phyloP scores from a whole-genome alignment of 2,888 invertebrate genomes.

The Theretra japonica region DNA sequence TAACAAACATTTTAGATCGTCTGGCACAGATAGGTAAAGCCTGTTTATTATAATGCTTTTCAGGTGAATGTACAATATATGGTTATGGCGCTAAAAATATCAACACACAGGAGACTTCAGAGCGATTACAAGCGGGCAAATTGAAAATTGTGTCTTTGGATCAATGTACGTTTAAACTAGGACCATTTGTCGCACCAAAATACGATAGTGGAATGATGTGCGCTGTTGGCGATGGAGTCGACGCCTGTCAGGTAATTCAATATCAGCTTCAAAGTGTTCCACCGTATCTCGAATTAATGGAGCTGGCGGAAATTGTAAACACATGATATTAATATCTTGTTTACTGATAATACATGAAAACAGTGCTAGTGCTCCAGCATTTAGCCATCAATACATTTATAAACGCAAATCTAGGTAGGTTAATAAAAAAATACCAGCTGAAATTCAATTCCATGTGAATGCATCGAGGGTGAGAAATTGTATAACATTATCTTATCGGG shows the following conservation, averaged over 20 bases:
- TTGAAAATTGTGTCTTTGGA: conserved; percentile 68
- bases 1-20: background rate
- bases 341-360: background rate
- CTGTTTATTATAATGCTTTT: conserved; percentile 31
- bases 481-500: no score
- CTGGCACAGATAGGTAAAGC: background rate
- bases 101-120: conserved; percentile 51
- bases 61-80: conserved; percentile 72
- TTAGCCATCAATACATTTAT: background rate
- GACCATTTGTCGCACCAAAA: conserved; percentile 63
- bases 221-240: conserved; percentile 69
- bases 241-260: conserved; percentile 71
- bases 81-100: conserved; percentile 69
- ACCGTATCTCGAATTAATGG: background rate
- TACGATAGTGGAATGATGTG: conserved; percentile 73
- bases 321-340: conserved; percentile 10
- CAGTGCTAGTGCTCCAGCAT: background rate
- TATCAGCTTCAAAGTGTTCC: background rate
- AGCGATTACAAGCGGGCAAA: conserved; percentile 58
- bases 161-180: conserved; percentile 62
- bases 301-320: conserved; percentile 7
- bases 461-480: no score
- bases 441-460: no score
- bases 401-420: no score
- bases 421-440: no score